phyloP scores from a whole-genome alignment of 2,797 vertebrate species.

The Chelmon rostratus region DNA sequence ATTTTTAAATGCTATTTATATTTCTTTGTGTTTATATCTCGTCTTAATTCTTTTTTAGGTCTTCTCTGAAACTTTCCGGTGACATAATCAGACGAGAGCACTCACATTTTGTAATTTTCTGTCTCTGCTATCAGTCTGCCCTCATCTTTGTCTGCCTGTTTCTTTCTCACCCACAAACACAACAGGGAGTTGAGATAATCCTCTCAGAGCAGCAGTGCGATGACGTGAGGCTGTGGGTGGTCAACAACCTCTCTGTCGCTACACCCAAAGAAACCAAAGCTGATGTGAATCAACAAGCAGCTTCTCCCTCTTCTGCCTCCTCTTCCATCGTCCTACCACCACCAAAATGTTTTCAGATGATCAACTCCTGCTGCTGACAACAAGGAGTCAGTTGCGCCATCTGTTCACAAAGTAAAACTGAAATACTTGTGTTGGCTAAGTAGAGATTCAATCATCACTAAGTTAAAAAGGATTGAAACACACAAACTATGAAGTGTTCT shows the following conservation, averaged over 20 bases:
- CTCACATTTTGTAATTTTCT: constrained; percentile 7
- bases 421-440: neutral
- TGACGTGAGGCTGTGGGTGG: constrained; percentile 66
- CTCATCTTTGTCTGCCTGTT: neutral
- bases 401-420: neutral
- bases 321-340: neutral
- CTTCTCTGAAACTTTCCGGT: neutral
- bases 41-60: no score
- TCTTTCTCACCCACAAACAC: constrained; percentile 23
- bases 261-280: constrained; percentile 6
- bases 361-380: neutral
- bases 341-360: neutral
- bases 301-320: neutral
- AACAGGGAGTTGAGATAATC: constrained; percentile 58
- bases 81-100: neutral
- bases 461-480: no score
- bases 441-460: neutral
- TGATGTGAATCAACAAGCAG: constrained; percentile 32
- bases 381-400: neutral
- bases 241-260: constrained; percentile 35
- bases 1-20: neutral
- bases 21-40: neutral
- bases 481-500: no score
- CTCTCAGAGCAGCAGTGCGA: constrained; percentile 38
- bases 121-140: constrained; percentile 1